These are phyloP conservation scores for Sus cebifrons DNA, from an alignment of 2,797 vertebrate species.

Conservation along the genomic window DNA sequence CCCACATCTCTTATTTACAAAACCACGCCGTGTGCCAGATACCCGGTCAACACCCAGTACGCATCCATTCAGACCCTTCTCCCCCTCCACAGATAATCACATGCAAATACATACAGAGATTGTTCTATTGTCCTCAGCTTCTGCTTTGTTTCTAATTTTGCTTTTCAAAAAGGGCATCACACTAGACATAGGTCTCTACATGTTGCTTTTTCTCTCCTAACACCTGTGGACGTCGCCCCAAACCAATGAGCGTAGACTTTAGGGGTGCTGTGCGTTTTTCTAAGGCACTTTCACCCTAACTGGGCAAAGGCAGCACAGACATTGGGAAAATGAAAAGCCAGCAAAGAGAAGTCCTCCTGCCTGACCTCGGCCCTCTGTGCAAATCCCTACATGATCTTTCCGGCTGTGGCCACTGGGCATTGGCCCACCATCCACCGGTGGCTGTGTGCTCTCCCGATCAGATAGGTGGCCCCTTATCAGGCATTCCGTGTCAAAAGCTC, in stretches of 20 bases:
- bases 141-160: not conserved
- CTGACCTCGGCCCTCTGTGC: not conserved
- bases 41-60: not conserved
- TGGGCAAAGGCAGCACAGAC: fast-evolving
- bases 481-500: not conserved
- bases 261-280: not conserved
- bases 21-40: not conserved
- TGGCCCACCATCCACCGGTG: not conserved
- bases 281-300: not conserved
- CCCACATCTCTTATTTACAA: not conserved
- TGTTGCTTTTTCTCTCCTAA: not conserved
- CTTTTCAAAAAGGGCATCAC: not conserved
- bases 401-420: not conserved
- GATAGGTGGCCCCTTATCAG: not conserved
- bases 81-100: fast-evolving
- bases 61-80: fast-evolving
- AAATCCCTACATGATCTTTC: not conserved
- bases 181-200: fast-evolving
- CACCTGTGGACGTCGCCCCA: not conserved
- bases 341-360: not conserved
- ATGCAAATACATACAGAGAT: fast-evolving
- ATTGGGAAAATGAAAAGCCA: not conserved
- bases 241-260: not conserved
- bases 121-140: not conserved
- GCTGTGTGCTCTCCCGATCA: fast-evolving